phyloP scores from a whole-genome alignment of 1,140 invertebrate genomes.

The Plodia interpunctella region DNA sequence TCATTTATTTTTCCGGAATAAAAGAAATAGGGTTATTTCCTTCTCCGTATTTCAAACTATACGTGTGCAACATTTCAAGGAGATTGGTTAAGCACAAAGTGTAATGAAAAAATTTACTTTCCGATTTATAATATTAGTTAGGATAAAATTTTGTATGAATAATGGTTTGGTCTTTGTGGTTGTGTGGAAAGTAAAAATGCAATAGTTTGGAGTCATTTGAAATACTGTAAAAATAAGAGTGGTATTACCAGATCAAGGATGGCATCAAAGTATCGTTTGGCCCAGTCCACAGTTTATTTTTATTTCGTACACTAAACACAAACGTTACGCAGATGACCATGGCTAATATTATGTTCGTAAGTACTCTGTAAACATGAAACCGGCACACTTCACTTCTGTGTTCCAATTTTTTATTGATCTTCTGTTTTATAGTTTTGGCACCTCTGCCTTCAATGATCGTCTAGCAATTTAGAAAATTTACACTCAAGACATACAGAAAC shows the following conservation, averaged over 20 bases:
- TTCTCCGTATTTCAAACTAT: too few relatives aligned
- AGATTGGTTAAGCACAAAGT: too few relatives aligned
- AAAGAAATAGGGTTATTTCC: too few relatives aligned
- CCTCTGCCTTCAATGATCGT: background rate
- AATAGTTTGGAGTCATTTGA: constrained; percentile 14
- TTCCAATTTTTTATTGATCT: background rate
- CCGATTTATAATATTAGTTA: too few relatives aligned
- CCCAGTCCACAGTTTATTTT: constrained; percentile 29
- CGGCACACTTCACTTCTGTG: background rate
- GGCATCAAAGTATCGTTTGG: constrained; percentile 42
- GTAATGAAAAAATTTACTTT: too few relatives aligned
- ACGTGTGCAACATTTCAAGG: too few relatives aligned
- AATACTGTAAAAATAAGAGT: constrained; percentile 55
- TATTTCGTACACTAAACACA: constrained; percentile 24
- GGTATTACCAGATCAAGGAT: constrained; percentile 64
- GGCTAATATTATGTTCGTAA: constrained; percentile 3
- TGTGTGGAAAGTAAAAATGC: too few relatives aligned
- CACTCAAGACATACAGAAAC: too few relatives aligned
- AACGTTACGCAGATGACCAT: constrained; percentile 10
- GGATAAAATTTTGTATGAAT: too few relatives aligned
- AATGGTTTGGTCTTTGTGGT: too few relatives aligned
- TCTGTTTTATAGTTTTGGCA: background rate
- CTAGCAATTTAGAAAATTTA: too few relatives aligned
- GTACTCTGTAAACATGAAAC: constrained; percentile 1
- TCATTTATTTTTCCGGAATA: too few relatives aligned